These are phyloP conservation scores for Cydia strobilella DNA, from an alignment of 1,140 invertebrate species.

Conservation along the genomic window DNA sequence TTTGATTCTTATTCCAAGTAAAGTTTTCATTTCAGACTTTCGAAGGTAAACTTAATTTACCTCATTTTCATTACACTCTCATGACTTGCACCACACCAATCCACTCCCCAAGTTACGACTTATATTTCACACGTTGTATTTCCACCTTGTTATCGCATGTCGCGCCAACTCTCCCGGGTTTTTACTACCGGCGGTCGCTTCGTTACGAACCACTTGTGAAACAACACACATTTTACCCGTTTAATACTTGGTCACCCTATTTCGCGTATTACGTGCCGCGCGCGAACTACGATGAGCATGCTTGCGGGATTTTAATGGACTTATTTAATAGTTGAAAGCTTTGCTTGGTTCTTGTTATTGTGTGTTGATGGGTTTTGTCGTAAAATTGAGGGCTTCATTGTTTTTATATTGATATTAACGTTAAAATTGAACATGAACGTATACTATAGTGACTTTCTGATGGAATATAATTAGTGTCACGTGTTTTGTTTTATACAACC, in stretches of 20 bases:
- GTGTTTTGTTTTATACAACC: too few species aligned
- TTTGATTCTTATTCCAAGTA: too few species aligned
- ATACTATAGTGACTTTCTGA: too few species aligned
- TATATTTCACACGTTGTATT: slow-evolving; percentile 32
- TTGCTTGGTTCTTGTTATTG: slow-evolving; percentile 7
- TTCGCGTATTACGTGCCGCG: slow-evolving; percentile 11
- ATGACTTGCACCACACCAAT: slow-evolving; percentile 5
- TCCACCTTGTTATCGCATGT: slow-evolving; percentile 29
- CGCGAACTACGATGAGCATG: slow-evolving; percentile 13
- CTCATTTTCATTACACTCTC: not conserved
- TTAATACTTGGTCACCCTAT: slow-evolving; percentile 28
- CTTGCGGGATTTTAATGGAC: slow-evolving; percentile 4
- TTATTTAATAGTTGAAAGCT: slow-evolving; percentile 2
- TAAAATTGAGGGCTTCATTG: not conserved
- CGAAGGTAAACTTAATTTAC: not conserved
- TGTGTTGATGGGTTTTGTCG: not conserved
- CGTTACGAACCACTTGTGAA: slow-evolving; percentile 24
- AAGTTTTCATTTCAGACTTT: too few species aligned
- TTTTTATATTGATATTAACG: not conserved
- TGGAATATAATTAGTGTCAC: too few species aligned
- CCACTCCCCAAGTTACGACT: slow-evolving; percentile 14
- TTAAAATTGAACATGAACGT: too few species aligned
- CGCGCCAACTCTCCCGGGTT: slow-evolving; percentile 27
- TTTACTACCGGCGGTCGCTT: slow-evolving; percentile 22
- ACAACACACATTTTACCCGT: slow-evolving; percentile 20